Percentiles rank a stretch among this genome's conserved stretches.
Conservation (phyloP, 2,888 invertebrate species). For the Parochlus steinenii region DNA sequence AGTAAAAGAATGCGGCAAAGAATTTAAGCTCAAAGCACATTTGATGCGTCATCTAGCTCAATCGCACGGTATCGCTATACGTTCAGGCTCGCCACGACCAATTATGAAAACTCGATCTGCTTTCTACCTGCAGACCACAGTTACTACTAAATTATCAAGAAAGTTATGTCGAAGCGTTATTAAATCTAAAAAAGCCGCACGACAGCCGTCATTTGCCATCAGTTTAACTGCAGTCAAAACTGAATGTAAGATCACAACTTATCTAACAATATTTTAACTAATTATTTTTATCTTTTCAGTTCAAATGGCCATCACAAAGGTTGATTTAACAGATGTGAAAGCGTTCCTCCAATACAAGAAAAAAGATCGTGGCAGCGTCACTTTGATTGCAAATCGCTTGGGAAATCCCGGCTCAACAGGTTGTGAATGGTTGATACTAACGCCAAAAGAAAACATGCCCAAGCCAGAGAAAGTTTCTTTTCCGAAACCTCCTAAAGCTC, state of each 20-base stretch:
- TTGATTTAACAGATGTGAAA: constrained; percentile 37
- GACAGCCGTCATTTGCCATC: constrained; percentile 68
- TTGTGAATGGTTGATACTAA: constrained; percentile 33
- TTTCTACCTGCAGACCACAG: constrained; percentile 85
- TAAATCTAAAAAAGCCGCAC: constrained; percentile 70
- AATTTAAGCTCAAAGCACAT: constrained; percentile 90
- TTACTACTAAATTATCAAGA: constrained; percentile 76
- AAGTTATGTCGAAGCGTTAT: constrained; percentile 68
- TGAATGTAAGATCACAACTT: constrained; percentile 49
- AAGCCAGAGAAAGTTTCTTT: constrained; percentile 67
- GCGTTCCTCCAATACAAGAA: constrained; percentile 36
- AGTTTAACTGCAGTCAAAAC: constrained; percentile 69
- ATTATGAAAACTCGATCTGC: constrained; percentile 96
- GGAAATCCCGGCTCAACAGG: constrained; percentile 43
- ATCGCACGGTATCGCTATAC: constrained; percentile 58
- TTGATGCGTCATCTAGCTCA: constrained; percentile 86
- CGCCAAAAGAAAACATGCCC: constrained; percentile 46
- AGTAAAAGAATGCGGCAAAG: constrained; percentile 83
- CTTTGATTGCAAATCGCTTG: constrained; percentile 51
- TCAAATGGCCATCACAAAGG: constrained; percentile 36
- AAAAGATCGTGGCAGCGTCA: constrained; percentile 47
- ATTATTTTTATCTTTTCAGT: constrained; percentile 24
- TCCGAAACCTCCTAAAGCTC: constrained; percentile 81
- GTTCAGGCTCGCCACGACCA: constrained; percentile 67
- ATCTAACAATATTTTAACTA: constrained; percentile 4